Base-by-base conservation (phyloP, 2,888 invertebrate genomes). In the Anorthoa munda region DNA sequence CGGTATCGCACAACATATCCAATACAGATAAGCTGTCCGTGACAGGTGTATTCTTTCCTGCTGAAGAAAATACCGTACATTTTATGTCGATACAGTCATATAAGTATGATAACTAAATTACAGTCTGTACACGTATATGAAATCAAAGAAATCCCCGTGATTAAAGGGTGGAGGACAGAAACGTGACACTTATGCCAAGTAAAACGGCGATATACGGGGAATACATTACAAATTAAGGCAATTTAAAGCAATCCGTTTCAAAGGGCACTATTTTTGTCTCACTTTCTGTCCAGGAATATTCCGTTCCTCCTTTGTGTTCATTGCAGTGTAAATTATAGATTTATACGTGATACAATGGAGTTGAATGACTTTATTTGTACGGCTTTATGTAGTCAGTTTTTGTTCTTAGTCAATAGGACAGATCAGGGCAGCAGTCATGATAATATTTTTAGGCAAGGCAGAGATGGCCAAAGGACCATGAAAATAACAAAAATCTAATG, bases 121-220 rank as follows among this genome's bases (percentile, higher is more conserved):
- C 13, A 69, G 67, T 26, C 63, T 51, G 26, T 48, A 61, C 53
- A 53, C 23, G 45, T 66, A 63, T 53, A 66, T 79, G 55, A 83
- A 83, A 80, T 83, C 80, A 83, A 81, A 81, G 80, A 63, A 66
- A 73, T 39, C 39, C 51, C 26, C 39, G 4, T 83, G 63, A 83
- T 80, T 83, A 83, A 68, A 66, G 63, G 58, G 68, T 50, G 53
- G 46, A 11, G 48, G n/a, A n/a, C n/a, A n/a, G n/a, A n/a, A n/a
- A n/a, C n/a, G n/a, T n/a, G n/a, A n/a, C n/a, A n/a, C n/a, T n/a
- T n/a, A n/a, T n/a, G n/a, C n/a, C n/a, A 74, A 80, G 75, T 83
- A 68, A 48, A 82, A 63, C 15, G 48, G 56, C 39, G 31, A 56
- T 78, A 56, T 56, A 66, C 56, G 13, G 55, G 13, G 23, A 79